Evolutionary conservation across 1,140 invertebrate genomes (phyloP), one percentile per base, ranked within the genome.

Genomic region (Nebria ingens): DNA sequence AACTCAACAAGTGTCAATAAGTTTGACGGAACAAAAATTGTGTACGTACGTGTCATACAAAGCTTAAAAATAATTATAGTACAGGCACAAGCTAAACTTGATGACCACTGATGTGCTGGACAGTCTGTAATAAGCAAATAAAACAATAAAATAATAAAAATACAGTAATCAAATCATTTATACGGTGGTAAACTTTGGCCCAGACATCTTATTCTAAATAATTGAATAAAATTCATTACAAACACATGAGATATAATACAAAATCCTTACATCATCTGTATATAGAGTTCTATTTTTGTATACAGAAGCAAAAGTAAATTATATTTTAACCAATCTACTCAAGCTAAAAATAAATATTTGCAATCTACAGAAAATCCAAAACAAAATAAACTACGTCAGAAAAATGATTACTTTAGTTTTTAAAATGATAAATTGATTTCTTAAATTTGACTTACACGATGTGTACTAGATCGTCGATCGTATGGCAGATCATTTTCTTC

Each of bases 401-500:
- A 11, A 54, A 42, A 54, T 42, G 15, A 11, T 22, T 25, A 57
- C 21, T 53, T 17, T 38, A 50, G 21, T 21, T 22, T n/a, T n/a
- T 13, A 15, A 2, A 53, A 52, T 56, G 17, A 22, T 56, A 55
- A 42, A 34, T 23, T n/a, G n/a, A n/a, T n/a, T n/a, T n/a, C n/a
- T n/a, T n/a, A n/a, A n/a, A n/a, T n/a, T n/a, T n/a, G n/a, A 62
- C 62, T 62, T 61, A 62, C 61, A 58, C 59, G 57, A 54, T 61
- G 49, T 17, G 60, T 56, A 56, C 55, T 63, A 52, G 56, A 25
- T 3, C 17, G 40, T 58, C 57, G 57, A 53, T 45, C 58, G 51
- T 56, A 56, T 58, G 58, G 42, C 49, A 58, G 65, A 52, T 78
- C 74, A 53, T 69, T 71, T 58, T 91, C 87, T 65, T 90, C 87